Conservation (phyloP, 2,888 invertebrate genomes). For the Deilephila porcellus region DNA sequence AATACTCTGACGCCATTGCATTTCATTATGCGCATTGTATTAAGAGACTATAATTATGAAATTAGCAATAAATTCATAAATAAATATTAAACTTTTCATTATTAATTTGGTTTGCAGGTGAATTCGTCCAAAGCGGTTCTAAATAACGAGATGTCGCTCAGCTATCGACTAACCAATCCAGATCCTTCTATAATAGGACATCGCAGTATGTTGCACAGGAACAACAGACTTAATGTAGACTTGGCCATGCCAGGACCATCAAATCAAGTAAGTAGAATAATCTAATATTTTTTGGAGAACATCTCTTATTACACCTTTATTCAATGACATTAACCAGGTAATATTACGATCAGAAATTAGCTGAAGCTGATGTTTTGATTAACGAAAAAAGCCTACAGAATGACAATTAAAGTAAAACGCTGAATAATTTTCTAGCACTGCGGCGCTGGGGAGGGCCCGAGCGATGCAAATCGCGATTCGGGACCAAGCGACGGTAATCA, state of each 20-base stretch:
- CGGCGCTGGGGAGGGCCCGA: constrained; percentile 60
- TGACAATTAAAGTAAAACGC: neutral
- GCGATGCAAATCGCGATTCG: constrained; percentile 57
- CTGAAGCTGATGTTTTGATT: too few species aligned
- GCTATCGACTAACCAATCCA: constrained; percentile 84
- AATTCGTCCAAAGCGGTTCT: constrained; percentile 93
- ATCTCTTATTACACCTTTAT: neutral
- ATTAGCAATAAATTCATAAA: too few species aligned
- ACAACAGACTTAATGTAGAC: constrained; percentile 76
- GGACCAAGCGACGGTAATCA: constrained; percentile 89
- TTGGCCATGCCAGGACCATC: constrained; percentile 75
- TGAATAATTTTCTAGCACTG: constrained; percentile 52
- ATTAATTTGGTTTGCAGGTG: constrained; percentile 72
- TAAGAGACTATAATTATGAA: too few species aligned
- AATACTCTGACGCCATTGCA: too few species aligned
- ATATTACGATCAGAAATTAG: too few species aligned
- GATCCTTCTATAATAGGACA: constrained; percentile 70
- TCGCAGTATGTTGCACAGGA: constrained; percentile 63
- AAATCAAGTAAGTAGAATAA: constrained; percentile 57
- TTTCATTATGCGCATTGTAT: too few species aligned
- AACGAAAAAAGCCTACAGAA: too few species aligned
- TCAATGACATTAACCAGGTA: neutral
- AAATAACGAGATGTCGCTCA: constrained; percentile 89
- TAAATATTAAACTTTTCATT: too few species aligned
- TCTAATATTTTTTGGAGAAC: neutral